A percentile compares a stretch with the other conserved stretches of the same genome.
phyloP scores from a whole-genome alignment of 2,888 invertebrate species.

The Andrena marginata region DNA sequence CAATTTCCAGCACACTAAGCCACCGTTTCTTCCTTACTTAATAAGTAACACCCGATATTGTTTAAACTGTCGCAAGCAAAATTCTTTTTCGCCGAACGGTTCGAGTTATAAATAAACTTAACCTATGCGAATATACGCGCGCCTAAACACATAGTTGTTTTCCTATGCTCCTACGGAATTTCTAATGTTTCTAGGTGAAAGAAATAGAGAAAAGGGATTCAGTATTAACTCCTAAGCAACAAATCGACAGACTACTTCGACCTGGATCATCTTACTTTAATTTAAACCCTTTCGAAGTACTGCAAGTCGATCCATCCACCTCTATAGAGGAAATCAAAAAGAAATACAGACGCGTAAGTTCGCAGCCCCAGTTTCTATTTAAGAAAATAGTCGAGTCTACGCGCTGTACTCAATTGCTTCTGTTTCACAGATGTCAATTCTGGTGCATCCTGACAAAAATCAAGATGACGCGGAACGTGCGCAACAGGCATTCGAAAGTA shows the following conservation, averaged over 20 bases:
- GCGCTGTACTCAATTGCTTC: constrained; percentile 12
- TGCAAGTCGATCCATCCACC: constrained; percentile 96
- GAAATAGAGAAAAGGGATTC: constrained; percentile 99
- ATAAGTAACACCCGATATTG: neutral
- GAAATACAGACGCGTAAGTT: constrained; percentile 93
- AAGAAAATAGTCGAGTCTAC: neutral
- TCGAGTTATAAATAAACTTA: constrained; percentile 54
- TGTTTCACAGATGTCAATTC: constrained; percentile 92
- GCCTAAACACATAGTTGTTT: constrained; percentile 29
- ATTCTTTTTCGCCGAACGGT: constrained; percentile 16
- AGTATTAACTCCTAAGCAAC: constrained; percentile 97
- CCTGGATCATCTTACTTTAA: constrained; percentile 99
- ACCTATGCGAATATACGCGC: constrained; percentile 64
- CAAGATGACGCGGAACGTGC: constrained; percentile 97
- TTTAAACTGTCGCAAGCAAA: neutral
- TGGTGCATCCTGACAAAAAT: constrained; percentile 99
- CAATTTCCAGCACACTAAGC: constrained; percentile 2
- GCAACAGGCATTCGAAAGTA: constrained; percentile 94
- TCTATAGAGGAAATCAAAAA: constrained; percentile 97
- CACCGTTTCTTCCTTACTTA: constrained; percentile 7
- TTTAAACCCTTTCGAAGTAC: constrained; percentile 97
- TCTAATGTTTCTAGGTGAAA: constrained; percentile 92
- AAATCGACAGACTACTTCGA: constrained; percentile 97
- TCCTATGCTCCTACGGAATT: neutral
- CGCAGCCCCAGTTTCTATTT: neutral